Evolutionary conservation across 2,797 vertebrate species (phyloP).

Genomic region (Anguilla pacifica): DNA sequence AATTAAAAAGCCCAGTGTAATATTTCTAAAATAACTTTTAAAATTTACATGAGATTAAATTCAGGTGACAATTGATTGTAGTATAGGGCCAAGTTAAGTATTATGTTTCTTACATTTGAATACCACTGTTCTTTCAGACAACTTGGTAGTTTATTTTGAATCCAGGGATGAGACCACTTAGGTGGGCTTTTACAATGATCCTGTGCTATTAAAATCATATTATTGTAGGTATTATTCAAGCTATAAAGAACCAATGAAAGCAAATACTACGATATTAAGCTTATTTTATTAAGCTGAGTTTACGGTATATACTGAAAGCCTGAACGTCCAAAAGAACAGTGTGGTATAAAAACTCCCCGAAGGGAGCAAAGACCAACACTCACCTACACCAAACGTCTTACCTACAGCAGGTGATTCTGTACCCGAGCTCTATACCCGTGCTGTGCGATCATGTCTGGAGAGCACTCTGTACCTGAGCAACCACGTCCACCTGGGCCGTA

Average conservation of each 20-base stretch:
- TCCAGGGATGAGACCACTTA: neutral
- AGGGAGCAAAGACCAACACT: neutral
- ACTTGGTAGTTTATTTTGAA: neutral
- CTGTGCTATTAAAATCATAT: neutral
- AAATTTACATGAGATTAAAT: neutral
- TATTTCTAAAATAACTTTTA: neutral
- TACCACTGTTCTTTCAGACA: neutral
- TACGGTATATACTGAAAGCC: neutral
- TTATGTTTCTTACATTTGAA: neutral
- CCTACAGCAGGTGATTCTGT: neutral
- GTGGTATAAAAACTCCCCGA: neutral
- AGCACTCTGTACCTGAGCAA: neutral
- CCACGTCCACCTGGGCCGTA: neutral
- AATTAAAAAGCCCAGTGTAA: neutral
- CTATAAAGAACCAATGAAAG: neutral
- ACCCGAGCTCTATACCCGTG: neutral
- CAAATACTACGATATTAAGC: neutral
- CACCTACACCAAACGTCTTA: neutral
- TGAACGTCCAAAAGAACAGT: neutral
- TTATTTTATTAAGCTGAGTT: too few species aligned
- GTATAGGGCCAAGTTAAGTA: neutral
- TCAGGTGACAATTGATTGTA: neutral
- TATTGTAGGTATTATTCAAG: neutral
- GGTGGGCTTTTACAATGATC: neutral
- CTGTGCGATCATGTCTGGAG: neutral